phyloP scores from a whole-genome alignment of 23 tunicate genomes.

The Pegea sp. region DNA sequence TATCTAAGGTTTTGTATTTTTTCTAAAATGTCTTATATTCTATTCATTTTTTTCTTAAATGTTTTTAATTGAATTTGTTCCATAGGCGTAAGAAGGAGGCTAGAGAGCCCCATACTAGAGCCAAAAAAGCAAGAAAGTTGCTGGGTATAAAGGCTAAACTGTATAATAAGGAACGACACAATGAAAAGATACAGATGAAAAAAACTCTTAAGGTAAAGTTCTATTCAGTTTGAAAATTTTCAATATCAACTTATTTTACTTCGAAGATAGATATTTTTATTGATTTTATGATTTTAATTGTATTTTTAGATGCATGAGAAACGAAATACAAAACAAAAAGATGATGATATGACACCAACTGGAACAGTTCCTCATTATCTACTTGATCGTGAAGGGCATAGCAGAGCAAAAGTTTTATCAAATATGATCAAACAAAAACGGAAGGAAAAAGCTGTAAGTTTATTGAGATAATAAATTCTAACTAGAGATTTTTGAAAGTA shows the following conservation, averaged over 20 bases:
- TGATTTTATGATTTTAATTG: too few species aligned
- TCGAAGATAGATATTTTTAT: too few species aligned
- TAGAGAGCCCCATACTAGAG: conserved; percentile 50
- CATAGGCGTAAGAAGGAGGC: conserved; percentile 74
- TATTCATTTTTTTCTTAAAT: too few species aligned
- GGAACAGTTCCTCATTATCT: conserved; percentile 87
- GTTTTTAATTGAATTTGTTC: too few species aligned
- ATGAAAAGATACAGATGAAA: conserved; percentile 96
- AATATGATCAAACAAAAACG: conserved; percentile 95
- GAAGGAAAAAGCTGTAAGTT: conserved; percentile 84
- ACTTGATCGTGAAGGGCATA: conserved; percentile 85
- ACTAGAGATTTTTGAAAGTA: not conserved
- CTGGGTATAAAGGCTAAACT: conserved; percentile 87
- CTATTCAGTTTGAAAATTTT: not conserved
- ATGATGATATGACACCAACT: conserved; percentile 83
- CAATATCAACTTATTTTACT: not conserved
- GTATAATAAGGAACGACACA: conserved; percentile 67
- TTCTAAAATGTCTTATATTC: too few species aligned
- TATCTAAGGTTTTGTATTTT: too few species aligned
- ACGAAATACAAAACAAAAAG: conserved; percentile 64
- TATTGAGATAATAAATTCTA: not conserved
- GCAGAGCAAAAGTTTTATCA: conserved; percentile 76
- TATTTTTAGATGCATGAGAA: conserved; percentile 89
- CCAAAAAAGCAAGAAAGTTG: conserved; percentile 62
- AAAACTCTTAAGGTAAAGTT: conserved; percentile 45